Conservation (phyloP, 2,797 vertebrate species). For the Salmo trutta region DNA sequence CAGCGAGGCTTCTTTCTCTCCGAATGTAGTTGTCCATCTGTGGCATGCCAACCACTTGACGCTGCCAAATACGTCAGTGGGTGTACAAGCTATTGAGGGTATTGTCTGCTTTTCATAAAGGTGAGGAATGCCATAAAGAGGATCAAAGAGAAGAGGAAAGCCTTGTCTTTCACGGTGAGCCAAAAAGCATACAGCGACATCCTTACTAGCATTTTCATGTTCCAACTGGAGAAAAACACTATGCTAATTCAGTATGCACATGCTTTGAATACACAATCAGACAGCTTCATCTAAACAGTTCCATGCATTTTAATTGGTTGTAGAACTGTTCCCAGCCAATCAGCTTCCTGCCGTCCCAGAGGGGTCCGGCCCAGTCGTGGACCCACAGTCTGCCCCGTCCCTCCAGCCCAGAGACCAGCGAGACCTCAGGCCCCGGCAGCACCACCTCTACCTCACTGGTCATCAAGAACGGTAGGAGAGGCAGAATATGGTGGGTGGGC, state of each 20-base stretch:
- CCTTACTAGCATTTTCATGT: background rate
- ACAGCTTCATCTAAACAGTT: background rate
- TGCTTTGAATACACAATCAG: background rate
- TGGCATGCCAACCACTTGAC: slow-evolving; percentile 10
- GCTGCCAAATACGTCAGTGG: slow-evolving; percentile 15
- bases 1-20: background rate
- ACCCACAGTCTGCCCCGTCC: slow-evolving; percentile 63
- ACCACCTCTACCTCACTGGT: slow-evolving; percentile 65
- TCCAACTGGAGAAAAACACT: background rate
- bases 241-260: background rate
- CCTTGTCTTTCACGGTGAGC: slow-evolving; percentile 82
- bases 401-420: slow-evolving; percentile 73
- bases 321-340: slow-evolving; percentile 86
- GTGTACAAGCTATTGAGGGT: slow-evolving; percentile 27
- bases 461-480: slow-evolving; percentile 79
- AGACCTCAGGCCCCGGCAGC: slow-evolving; percentile 61
- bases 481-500: background rate
- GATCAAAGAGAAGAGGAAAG: slow-evolving; percentile 89
- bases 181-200: background rate
- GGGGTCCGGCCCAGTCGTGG: slow-evolving; percentile 73
- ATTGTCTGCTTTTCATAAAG: slow-evolving; percentile 66
- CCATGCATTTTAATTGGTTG: slow-evolving; percentile 27
- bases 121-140: slow-evolving; percentile 88
- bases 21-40: slow-evolving; percentile 21
- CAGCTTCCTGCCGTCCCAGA: slow-evolving; percentile 79